phyloP scores from a whole-genome alignment of 1,140 invertebrate species.

The Brachionus rubens region DNA sequence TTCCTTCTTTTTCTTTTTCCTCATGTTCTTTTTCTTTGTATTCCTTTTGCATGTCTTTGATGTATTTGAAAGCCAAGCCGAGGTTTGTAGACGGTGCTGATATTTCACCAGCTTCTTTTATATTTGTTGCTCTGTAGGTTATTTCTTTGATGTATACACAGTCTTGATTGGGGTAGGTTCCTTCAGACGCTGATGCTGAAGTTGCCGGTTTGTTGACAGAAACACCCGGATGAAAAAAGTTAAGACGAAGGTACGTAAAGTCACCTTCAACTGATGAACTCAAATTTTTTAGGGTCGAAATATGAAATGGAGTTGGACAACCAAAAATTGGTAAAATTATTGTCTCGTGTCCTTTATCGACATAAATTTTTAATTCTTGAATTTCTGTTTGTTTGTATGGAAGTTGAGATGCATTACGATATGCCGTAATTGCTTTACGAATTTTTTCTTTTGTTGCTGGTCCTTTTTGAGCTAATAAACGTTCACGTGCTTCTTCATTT shows the following conservation, averaged over 20 bases:
- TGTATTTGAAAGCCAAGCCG: slow-evolving; percentile 90
- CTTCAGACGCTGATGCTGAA: neutral
- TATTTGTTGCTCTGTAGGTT: slow-evolving; percentile 91
- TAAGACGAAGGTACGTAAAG: slow-evolving; percentile 95
- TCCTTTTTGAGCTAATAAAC: slow-evolving; percentile 73
- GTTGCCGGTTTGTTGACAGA: slow-evolving; percentile 63
- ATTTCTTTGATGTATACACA: slow-evolving; percentile 45
- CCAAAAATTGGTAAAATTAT: slow-evolving; percentile 94
- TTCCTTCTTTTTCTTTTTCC: slow-evolving; percentile 89
- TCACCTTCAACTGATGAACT: slow-evolving; percentile 97
- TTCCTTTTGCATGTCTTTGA: slow-evolving; percentile 98
- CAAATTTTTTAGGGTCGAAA: slow-evolving; percentile 97
- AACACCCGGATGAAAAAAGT: slow-evolving; percentile 96
- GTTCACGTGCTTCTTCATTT: slow-evolving; percentile 85
- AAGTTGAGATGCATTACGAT: slow-evolving; percentile 85
- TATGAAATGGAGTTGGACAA: slow-evolving; percentile 92
- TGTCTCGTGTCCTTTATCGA: slow-evolving; percentile 95
- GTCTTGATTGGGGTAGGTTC: slow-evolving; percentile 66
- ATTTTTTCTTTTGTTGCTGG: slow-evolving; percentile 72
- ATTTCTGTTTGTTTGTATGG: slow-evolving; percentile 83
- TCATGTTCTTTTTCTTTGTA: slow-evolving; percentile 96
- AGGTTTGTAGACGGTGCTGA: slow-evolving; percentile 90
- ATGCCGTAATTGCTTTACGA: slow-evolving; percentile 87
- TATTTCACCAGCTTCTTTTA: slow-evolving; percentile 93
- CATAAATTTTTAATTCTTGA: slow-evolving; percentile 87